Percentiles rank a stretch among this genome's conserved stretches.
These are phyloP conservation scores for Prochilodus magdalenae DNA, from an alignment of 2,113 vertebrate genomes.

Conservation along the genomic window DNA sequence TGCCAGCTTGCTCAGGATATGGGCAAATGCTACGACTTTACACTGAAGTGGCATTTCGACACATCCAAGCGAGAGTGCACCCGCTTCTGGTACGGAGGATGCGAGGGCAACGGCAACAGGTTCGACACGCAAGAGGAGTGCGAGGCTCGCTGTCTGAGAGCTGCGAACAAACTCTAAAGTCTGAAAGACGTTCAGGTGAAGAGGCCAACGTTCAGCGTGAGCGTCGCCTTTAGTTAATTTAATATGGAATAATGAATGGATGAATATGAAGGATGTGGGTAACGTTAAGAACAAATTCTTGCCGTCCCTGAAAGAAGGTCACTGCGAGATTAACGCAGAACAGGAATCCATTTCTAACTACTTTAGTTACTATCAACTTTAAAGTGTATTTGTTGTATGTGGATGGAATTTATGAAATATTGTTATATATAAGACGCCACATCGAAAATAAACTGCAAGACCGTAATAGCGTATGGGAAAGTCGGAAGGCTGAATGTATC, in stretches of 20 bases:
- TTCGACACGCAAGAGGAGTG: conserved; percentile 82
- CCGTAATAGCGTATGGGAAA: neutral
- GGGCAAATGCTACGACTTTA: conserved; percentile 76
- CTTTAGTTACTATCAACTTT: too few relatives aligned
- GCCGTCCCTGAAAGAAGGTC: neutral
- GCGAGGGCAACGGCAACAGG: conserved; percentile 80
- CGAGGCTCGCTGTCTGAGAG: conserved; percentile 67
- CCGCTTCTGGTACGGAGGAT: conserved; percentile 86
- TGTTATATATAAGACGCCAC: neutral
- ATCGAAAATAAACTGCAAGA: too few relatives aligned
- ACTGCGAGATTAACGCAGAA: too few relatives aligned
- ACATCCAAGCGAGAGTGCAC: conserved; percentile 63
- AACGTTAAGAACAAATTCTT: neutral
- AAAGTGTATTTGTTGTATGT: too few relatives aligned
- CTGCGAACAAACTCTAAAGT: neutral
- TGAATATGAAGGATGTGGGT: neutral
- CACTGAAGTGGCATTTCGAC: conserved; percentile 82
- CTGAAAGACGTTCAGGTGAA: neutral
- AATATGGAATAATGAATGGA: neutral
- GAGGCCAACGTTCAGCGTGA: neutral
- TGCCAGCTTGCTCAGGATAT: conserved; percentile 70
- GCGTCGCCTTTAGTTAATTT: neutral
- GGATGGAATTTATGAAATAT: too few relatives aligned
- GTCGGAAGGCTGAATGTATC: neutral
- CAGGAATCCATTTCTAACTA: too few relatives aligned